phyloP scores from a whole-genome alignment of 2,113 vertebrate species.

The Equus przewalskii region DNA sequence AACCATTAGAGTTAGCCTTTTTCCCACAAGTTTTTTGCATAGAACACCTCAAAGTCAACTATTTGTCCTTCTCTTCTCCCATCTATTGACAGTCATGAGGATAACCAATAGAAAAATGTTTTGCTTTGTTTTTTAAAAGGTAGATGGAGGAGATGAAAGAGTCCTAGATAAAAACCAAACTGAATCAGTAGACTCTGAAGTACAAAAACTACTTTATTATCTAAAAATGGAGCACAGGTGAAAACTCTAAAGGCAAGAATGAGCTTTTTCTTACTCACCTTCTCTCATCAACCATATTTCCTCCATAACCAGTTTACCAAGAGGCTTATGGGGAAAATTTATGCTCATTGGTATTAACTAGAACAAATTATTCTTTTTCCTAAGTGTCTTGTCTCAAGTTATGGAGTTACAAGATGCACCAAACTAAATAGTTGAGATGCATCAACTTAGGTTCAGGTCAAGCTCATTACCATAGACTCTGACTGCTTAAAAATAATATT shows the following conservation, averaged over 20 bases:
- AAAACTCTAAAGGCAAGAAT: neutral
- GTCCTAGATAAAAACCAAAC: neutral
- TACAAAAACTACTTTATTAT: neutral
- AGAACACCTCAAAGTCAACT: neutral
- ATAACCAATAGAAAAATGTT: neutral
- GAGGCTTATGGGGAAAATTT: neutral
- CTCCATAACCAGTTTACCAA: neutral
- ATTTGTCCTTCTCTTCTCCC: neutral
- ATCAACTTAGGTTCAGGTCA: neutral
- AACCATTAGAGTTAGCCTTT: neutral
- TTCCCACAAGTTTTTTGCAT: neutral
- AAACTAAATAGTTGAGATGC: neutral
- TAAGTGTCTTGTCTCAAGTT: neutral
- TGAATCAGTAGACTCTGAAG: neutral
- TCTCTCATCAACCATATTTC: neutral
- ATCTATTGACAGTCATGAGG: neutral
- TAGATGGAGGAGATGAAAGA: neutral
- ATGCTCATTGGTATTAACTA: neutral
- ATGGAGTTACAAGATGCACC: neutral
- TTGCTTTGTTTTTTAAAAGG: neutral
- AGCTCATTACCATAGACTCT: neutral
- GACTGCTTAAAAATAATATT: neutral
- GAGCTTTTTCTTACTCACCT: neutral
- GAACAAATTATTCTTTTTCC: neutral
- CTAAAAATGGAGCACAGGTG: neutral